Evolutionary conservation across 2,888 invertebrate species (phyloP).

Genomic region (Mechanitis messenoides): DNA sequence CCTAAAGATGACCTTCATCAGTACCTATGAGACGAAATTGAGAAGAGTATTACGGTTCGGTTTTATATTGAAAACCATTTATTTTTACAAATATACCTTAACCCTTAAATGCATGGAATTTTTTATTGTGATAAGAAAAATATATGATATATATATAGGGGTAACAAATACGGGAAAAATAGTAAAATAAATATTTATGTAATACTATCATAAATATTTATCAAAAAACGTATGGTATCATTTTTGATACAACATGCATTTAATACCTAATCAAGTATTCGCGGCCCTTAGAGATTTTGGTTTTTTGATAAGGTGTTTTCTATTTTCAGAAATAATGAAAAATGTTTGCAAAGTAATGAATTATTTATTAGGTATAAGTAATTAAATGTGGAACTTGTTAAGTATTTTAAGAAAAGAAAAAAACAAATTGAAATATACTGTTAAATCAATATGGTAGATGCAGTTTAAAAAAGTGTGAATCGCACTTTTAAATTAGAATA

Average conservation of each 20-base stretch:
- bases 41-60: no score
- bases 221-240: slow-evolving; percentile 7
- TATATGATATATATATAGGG: slow-evolving; percentile 5
- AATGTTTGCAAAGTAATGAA: slow-evolving; percentile 16
- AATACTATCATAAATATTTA: slow-evolving; percentile 10
- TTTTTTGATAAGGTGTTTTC: slow-evolving; percentile 16
- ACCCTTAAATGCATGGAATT: neutral
- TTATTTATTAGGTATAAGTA: slow-evolving; percentile 13
- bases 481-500: no score
- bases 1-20: no score
- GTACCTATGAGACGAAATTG: no score
- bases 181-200: neutral
- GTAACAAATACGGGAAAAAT: neutral
- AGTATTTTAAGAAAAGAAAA: neutral
- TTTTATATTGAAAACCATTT: no score
- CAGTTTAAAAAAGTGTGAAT: no score
- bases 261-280: slow-evolving; percentile 13
- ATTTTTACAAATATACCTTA: no score
- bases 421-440: no score
- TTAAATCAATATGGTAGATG: no score
- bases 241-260: slow-evolving; percentile 13
- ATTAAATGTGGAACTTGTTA: slow-evolving; percentile 13
- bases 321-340: slow-evolving; percentile 18
- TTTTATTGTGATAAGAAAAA: slow-evolving; percentile 3
- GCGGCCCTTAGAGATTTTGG: slow-evolving; percentile 12